phyloP scores from a whole-genome alignment of 1,140 invertebrate species.

The Penaeus vannamei region DNA sequence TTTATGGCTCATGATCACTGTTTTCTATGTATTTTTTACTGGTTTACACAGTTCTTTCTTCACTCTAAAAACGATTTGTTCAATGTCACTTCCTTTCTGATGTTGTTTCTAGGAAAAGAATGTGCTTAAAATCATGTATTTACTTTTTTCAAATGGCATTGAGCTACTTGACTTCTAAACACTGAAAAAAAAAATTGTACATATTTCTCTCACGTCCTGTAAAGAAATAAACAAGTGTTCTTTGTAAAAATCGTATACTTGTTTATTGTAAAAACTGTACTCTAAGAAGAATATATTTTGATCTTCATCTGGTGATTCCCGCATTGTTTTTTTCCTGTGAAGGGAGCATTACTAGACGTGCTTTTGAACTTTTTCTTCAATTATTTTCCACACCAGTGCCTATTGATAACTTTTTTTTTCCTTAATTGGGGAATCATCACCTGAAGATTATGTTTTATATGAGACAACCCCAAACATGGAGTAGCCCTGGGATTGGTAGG shows the following conservation, averaged over 20 bases:
- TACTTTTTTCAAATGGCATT: conserved; percentile 39
- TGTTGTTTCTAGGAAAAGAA: no score
- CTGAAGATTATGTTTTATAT: conserved; percentile 62
- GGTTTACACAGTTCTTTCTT: no score
- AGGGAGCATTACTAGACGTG: conserved; percentile 21
- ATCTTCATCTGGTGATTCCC: conserved; percentile 51
- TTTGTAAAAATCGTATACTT: conserved; percentile 57
- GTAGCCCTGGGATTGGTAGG: conserved; percentile 64
- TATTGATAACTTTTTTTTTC: conserved; percentile 38
- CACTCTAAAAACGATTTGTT: no score
- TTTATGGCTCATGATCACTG: no score
- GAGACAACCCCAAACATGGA: conserved; percentile 53
- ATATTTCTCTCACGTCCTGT: conserved; percentile 55
- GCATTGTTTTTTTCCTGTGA: neutral
- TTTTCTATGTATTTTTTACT: no score
- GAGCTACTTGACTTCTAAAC: conserved; percentile 27
- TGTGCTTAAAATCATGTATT: neutral
- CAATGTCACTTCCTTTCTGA: no score
- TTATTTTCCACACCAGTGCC: conserved; percentile 57
- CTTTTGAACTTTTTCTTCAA: conserved; percentile 53
- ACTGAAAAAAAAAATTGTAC: conserved; percentile 53
- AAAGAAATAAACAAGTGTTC: conserved; percentile 64
- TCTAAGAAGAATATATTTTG: conserved; percentile 51
- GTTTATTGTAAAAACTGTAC: conserved; percentile 8
- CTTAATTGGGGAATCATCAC: conserved; percentile 42